Percentiles rank a stretch among this genome's conserved stretches.
Evolutionary conservation across 2,113 vertebrate genomes (phyloP).

Genomic region (Callocephalon fimbriatum): DNA sequence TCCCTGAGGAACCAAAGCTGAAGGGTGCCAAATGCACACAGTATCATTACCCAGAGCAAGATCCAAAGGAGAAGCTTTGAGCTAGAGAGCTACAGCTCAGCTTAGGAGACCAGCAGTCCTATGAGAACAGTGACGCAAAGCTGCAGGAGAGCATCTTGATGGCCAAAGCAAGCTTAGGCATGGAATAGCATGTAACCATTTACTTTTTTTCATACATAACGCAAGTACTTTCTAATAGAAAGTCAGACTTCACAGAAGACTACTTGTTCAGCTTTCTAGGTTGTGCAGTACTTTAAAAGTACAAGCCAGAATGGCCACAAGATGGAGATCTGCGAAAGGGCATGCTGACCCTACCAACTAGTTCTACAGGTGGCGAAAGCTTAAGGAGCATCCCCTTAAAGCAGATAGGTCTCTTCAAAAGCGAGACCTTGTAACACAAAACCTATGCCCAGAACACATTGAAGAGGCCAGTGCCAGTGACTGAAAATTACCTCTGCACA

Average conservation of each 20-base stretch:
- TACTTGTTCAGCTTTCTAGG: background rate
- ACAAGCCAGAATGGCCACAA: constrained; percentile 19
- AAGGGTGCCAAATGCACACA: background rate
- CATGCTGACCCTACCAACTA: background rate
- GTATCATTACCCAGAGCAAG: background rate
- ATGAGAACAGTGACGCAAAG: background rate
- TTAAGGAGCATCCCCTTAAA: background rate
- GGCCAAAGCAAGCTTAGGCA: background rate
- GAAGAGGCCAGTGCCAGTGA: background rate
- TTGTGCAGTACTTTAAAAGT: rapidly evolving
- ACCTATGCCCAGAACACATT: background rate
- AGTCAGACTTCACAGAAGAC: background rate
- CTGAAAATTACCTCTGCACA: background rate
- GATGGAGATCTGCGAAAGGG: constrained; percentile 57
- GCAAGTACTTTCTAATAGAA: background rate
- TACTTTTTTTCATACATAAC: background rate
- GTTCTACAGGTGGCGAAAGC: background rate
- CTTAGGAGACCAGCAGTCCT: background rate
- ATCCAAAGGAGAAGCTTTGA: background rate
- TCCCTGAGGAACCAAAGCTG: background rate
- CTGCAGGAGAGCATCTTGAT: background rate
- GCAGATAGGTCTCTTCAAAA: background rate
- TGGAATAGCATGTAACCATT: background rate
- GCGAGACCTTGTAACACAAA: rapidly evolving
- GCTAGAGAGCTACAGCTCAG: background rate